These are phyloP conservation scores for Drosophila anceps DNA, from an alignment of 2,888 invertebrate genomes.

Conservation along the genomic window DNA sequence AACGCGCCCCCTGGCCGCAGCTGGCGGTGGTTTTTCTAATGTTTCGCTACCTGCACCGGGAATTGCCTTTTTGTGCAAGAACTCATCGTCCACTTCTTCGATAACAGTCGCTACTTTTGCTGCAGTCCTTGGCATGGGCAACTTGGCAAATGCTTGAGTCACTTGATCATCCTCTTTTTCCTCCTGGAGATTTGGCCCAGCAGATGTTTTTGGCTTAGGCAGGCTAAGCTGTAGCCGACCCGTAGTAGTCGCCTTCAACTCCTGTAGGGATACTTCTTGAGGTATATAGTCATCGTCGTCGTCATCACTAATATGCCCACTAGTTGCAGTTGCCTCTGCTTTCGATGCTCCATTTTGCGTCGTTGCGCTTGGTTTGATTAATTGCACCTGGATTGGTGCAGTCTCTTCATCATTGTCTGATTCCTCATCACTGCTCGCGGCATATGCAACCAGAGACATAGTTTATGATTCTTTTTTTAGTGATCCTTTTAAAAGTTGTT, in stretches of 20 bases:
- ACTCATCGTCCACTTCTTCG: slow-evolving; percentile 88
- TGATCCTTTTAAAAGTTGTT: not conserved
- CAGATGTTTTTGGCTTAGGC: slow-evolving; percentile 75
- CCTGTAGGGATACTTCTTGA: slow-evolving; percentile 49
- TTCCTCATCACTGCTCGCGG: slow-evolving; percentile 86
- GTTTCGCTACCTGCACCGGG: slow-evolving; percentile 48
- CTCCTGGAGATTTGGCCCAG: not conserved
- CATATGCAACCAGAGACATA: slow-evolving; percentile 89
- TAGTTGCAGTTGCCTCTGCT: slow-evolving; percentile 20
- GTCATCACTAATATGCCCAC: slow-evolving; percentile 81
- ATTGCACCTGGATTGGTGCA: slow-evolving; percentile 10
- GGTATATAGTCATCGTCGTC: slow-evolving; percentile 74
- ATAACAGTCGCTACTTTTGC: slow-evolving; percentile 22
- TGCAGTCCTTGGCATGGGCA: slow-evolving; percentile 78
- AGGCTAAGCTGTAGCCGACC: slow-evolving; percentile 62
- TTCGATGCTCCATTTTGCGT: not conserved
- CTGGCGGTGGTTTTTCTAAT: slow-evolving; percentile 76
- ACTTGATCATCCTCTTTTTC: slow-evolving; percentile 39
- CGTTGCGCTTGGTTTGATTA: slow-evolving; percentile 26
- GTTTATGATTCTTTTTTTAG: slow-evolving; percentile 2
- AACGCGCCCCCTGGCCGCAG: slow-evolving; percentile 85
- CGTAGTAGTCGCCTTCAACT: slow-evolving; percentile 30
- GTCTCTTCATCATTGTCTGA: slow-evolving; percentile 76
- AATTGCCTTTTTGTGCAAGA: slow-evolving; percentile 87
- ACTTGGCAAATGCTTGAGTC: slow-evolving; percentile 74